phyloP scores from a whole-genome alignment of 92 coral and sea anemone species.

The Palythoa grandiflora region DNA sequence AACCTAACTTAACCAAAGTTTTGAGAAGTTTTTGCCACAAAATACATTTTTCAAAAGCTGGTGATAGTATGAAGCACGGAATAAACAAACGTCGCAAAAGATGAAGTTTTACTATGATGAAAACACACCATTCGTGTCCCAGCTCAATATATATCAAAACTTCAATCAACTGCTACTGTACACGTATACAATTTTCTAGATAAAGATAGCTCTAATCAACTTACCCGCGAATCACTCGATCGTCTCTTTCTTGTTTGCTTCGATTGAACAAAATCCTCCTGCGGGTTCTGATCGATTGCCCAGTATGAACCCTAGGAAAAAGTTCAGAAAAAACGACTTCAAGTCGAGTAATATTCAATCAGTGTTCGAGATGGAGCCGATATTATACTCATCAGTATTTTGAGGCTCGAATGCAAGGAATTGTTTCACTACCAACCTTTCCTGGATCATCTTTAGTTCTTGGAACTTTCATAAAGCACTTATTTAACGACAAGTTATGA shows the following conservation, averaged over 20 bases:
- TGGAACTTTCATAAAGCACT: slow-evolving; percentile 99
- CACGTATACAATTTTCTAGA: slow-evolving; percentile 3
- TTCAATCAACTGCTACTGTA: not conserved
- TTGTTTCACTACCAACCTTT: slow-evolving; percentile 58
- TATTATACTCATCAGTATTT: slow-evolving; percentile 44
- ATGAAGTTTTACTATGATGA: slow-evolving; percentile 1
- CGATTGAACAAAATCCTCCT: slow-evolving; percentile 81
- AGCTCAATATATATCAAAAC: slow-evolving; percentile 33
- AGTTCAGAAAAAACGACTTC: not conserved
- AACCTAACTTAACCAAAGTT: not conserved
- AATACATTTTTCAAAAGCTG: slow-evolving; percentile 6
- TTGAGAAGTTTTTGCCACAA: not conserved
- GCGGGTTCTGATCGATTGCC: slow-evolving; percentile 99
- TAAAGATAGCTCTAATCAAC: slow-evolving; percentile 15
- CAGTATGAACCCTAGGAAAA: slow-evolving; percentile 90
- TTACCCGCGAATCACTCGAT: slow-evolving; percentile 90
- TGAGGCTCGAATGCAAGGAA: slow-evolving; percentile 12
- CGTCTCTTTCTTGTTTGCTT: slow-evolving; percentile 92
- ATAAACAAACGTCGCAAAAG: slow-evolving; percentile 5
- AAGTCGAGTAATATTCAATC: slow-evolving; percentile 11
- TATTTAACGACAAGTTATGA: slow-evolving; percentile 91
- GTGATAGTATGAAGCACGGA: not conserved
- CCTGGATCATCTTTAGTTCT: slow-evolving; percentile 98
- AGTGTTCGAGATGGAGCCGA: slow-evolving; percentile 31
- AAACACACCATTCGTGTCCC: slow-evolving; percentile 10